Evolutionary conservation across 2,113 vertebrate genomes (phyloP).

Genomic region (Coturnix japonica): DNA sequence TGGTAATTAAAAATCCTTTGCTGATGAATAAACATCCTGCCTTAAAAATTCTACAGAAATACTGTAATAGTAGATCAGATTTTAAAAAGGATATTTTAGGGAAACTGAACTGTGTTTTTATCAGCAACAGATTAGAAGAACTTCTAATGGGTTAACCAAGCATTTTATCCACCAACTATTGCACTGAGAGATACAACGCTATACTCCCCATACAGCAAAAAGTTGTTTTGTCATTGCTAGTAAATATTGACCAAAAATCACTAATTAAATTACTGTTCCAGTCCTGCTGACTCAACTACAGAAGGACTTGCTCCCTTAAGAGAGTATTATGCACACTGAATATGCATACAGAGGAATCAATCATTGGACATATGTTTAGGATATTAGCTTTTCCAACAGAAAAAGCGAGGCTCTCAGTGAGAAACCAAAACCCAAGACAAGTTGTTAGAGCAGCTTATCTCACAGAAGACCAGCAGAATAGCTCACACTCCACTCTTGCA

Average conservation of each 20-base stretch:
- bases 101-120: not conserved
- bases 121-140: not conserved
- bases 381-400: slow-evolving; percentile 30
- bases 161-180: not conserved
- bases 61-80: not conserved
- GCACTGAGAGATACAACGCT: not conserved
- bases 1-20: not conserved
- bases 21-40: not conserved
- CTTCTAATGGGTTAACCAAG: not conserved
- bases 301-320: slow-evolving; percentile 1
- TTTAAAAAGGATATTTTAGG: not conserved
- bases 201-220: not conserved
- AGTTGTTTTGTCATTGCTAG: slow-evolving; percentile 25
- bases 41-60: not conserved
- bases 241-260: slow-evolving; percentile 44
- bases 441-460: not conserved
- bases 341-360: slow-evolving; percentile 8
- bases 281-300: slow-evolving; percentile 8
- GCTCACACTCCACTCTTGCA: not conserved
- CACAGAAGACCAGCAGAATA: not conserved
- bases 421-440: not conserved
- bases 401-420: not conserved
- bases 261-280: slow-evolving; percentile 19
- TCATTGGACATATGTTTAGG: slow-evolving; percentile 42
- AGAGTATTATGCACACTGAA: not conserved